phyloP scores from a whole-genome alignment of 2,797 vertebrate species.

The Hozukius guyotensis region DNA sequence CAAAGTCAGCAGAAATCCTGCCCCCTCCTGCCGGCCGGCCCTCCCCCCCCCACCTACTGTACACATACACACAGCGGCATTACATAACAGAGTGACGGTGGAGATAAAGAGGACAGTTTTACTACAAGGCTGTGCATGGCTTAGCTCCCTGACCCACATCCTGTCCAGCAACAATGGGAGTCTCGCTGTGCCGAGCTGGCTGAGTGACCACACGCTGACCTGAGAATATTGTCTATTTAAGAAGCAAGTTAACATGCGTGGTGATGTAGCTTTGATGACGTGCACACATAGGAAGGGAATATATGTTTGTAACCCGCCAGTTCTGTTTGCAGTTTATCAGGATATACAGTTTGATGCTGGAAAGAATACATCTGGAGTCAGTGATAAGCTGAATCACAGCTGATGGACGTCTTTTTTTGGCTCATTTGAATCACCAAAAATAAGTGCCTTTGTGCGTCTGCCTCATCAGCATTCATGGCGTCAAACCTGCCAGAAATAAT shows the following conservation, averaged over 20 bases:
- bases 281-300: not conserved
- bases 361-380: not conserved
- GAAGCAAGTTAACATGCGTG: not conserved
- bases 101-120: constrained; percentile 81
- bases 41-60: constrained; percentile 50
- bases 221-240: constrained; percentile 2
- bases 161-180: constrained; percentile 55
- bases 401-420: too few relatives aligned
- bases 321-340: not conserved
- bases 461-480: constrained; percentile 6
- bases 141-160: constrained; percentile 81
- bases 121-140: constrained; percentile 73
- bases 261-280: not conserved
- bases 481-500: constrained; percentile 1
- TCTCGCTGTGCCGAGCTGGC: constrained; percentile 6
- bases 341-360: not conserved
- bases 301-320: not conserved
- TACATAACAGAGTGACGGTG: constrained; percentile 78
- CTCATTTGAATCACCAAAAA: not conserved
- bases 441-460: not conserved
- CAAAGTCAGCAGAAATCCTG: constrained; percentile 65
- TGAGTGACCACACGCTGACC: constrained; percentile 46
- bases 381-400: not conserved
- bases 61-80: constrained; percentile 63
- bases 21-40: not conserved